Evolutionary conservation across 2,888 invertebrate genomes (phyloP).

Genomic region (Pinctada fucata): DNA sequence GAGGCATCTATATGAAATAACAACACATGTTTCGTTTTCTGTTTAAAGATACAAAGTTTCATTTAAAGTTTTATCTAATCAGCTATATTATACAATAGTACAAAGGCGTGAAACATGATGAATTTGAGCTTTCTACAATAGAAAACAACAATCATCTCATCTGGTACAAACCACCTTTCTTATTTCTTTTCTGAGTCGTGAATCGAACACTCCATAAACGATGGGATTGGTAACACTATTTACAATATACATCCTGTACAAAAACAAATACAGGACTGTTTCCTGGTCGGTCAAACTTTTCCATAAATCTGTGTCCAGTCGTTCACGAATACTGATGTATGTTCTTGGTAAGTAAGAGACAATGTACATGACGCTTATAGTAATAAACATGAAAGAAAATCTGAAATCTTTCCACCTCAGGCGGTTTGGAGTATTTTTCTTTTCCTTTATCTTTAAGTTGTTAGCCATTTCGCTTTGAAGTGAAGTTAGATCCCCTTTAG

Average conservation of each 20-base stretch:
- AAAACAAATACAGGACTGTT: background rate
- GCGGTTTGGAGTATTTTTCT: background rate
- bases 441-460: background rate
- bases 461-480: background rate
- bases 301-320: background rate
- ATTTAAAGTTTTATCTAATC: too few species aligned
- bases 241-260: conserved; percentile 1
- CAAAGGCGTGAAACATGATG: too few species aligned
- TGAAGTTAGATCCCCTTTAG: background rate
- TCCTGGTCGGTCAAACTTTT: background rate
- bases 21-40: too few species aligned
- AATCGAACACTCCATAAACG: background rate
- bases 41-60: too few species aligned
- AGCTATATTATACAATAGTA: too few species aligned
- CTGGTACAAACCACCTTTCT: too few species aligned
- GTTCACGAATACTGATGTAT: background rate
- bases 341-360: background rate
- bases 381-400: conserved; percentile 10
- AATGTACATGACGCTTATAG: background rate
- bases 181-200: background rate
- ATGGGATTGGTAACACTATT: background rate
- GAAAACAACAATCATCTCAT: too few species aligned
- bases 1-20: too few species aligned
- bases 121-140: too few species aligned
- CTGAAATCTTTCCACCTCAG: background rate